Evolutionary conservation across 1,140 invertebrate genomes (phyloP).

Genomic region (Drosophila nannoptera): DNA sequence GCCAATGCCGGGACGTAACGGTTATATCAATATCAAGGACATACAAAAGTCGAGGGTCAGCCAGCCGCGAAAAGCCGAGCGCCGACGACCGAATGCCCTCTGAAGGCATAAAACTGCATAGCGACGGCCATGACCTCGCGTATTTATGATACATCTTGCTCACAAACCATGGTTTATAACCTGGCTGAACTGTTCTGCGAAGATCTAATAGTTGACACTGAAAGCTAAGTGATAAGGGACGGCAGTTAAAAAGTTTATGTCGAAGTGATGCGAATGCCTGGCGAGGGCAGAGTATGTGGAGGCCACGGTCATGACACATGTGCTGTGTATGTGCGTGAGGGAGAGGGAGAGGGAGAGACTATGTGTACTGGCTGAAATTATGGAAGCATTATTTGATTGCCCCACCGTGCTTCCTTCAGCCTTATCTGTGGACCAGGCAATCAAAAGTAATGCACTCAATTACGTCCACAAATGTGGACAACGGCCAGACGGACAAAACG

Average conservation of each 20-base stretch:
- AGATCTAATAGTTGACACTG: too few species aligned
- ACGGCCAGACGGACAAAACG: background rate
- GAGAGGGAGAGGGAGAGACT: slow-evolving; percentile 21
- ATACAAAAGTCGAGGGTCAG: slow-evolving; percentile 2
- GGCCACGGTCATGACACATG: slow-evolving; percentile 1
- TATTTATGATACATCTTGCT: too few species aligned
- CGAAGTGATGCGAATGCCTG: slow-evolving; percentile 6
- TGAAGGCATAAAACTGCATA: background rate
- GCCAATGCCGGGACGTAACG: slow-evolving; percentile 5
- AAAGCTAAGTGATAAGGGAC: too few species aligned
- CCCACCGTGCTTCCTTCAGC: slow-evolving; percentile 32
- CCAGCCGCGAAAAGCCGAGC: background rate
- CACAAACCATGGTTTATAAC: too few species aligned
- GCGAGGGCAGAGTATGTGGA: background rate
- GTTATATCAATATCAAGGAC: slow-evolving; percentile 27
- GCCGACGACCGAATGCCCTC: background rate
- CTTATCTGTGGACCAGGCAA: slow-evolving; percentile 52
- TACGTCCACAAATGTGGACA: slow-evolving; percentile 53
- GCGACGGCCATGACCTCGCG: too few species aligned
- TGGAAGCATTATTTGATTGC: slow-evolving; percentile 65
- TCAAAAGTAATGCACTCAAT: slow-evolving; percentile 75
- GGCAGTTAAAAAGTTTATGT: slow-evolving; percentile 2
- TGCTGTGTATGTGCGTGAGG: background rate
- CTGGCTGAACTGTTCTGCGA: too few species aligned
- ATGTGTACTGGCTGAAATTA: slow-evolving; percentile 44